These are phyloP conservation scores for Actinia equina DNA, from an alignment of 64 coral and sea anemone species.

Conservation along the genomic window DNA sequence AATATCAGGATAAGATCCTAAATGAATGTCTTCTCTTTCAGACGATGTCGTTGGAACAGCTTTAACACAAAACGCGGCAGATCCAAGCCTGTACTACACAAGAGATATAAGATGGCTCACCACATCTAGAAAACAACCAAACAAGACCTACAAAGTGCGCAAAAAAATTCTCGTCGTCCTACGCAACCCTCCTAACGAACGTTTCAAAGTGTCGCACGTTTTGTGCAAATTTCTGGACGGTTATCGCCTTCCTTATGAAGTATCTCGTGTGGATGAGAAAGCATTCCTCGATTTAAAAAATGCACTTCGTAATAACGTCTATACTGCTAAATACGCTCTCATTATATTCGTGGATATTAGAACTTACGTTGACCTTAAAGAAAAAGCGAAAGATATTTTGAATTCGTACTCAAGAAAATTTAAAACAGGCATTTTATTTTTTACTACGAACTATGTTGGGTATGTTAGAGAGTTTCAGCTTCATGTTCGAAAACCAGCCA, in stretches of 20 bases:
- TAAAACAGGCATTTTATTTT: constrained; percentile 67
- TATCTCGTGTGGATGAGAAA: constrained; percentile 61
- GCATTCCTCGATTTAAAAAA: constrained; percentile 65
- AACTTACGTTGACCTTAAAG: constrained; percentile 82
- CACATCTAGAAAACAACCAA: constrained; percentile 19
- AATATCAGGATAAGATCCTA: too few species aligned
- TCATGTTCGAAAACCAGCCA: constrained; percentile 56
- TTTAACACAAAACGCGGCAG: background rate
- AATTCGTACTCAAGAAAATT: constrained; percentile 90
- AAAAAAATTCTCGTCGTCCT: constrained; percentile 67
- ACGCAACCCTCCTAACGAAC: constrained; percentile 60
- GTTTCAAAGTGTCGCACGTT: constrained; percentile 77
- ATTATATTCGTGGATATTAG: constrained; percentile 86
- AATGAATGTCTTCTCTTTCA: background rate
- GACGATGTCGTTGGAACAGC: constrained; percentile 20
- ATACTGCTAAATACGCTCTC: constrained; percentile 69
- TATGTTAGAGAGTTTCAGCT: constrained; percentile 80
- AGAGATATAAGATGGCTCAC: constrained; percentile 6
- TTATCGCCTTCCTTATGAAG: constrained; percentile 65
- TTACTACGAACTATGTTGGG: constrained; percentile 75
- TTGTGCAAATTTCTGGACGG: constrained; percentile 77
- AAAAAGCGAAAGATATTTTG: constrained; percentile 60
- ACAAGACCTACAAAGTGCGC: constrained; percentile 65
- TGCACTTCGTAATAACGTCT: constrained; percentile 35
- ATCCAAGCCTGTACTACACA: background rate